These are phyloP conservation scores for Malurus splendens DNA, from an alignment of 2,797 vertebrate genomes.

Conservation along the genomic window DNA sequence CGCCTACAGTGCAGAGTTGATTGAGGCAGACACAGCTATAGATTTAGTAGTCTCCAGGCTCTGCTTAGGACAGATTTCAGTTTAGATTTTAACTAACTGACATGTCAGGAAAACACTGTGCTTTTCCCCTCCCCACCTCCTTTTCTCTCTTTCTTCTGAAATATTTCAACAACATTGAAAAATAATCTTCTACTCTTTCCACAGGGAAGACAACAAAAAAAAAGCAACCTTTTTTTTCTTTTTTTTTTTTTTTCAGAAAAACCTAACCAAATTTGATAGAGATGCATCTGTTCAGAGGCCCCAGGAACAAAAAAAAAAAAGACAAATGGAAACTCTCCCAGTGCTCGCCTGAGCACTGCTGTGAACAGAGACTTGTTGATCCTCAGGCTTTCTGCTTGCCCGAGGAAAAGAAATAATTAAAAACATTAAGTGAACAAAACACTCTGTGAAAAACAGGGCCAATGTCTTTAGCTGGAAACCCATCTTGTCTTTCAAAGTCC, in stretches of 20 bases:
- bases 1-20: not conserved
- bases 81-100: constrained; percentile 30
- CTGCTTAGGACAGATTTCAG: constrained; percentile 37
- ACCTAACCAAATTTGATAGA: constrained; percentile 30
- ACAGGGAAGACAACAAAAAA: not conserved
- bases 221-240: not conserved
- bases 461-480: not conserved
- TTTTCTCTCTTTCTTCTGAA: not conserved
- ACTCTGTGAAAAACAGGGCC: not conserved
- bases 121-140: not conserved
- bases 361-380: constrained; percentile 62
- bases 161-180: constrained; percentile 1
- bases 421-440: constrained; percentile 51
- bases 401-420: constrained; percentile 60
- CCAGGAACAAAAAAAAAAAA: not conserved
- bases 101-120: not conserved
- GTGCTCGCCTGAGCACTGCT: constrained; percentile 20
- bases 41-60: constrained; percentile 11
- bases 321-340: constrained; percentile 33
- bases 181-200: constrained; percentile 21
- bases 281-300: constrained; percentile 24
- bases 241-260: not conserved
- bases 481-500: not conserved
- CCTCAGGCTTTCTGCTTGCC: constrained; percentile 46
- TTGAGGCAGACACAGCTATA: not conserved